Evolutionary conservation across 2,113 vertebrate species (phyloP), one percentile per base, ranked within the genome.

Genomic region (Melospiza melodia): DNA sequence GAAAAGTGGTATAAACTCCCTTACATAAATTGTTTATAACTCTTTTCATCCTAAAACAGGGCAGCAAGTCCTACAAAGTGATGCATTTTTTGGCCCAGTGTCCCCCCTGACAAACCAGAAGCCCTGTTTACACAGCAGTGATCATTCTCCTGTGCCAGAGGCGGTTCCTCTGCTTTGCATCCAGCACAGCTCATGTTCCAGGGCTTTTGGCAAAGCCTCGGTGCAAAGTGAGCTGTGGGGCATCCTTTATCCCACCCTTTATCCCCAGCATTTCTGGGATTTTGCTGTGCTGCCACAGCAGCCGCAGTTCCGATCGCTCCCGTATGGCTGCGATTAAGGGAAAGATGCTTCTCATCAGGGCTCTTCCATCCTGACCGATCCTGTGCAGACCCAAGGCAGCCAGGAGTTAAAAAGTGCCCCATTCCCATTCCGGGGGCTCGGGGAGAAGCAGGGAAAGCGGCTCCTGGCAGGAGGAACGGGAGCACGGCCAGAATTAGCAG

Each of bases 111-210:
- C 54, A 21, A 12, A 9, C 6, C 25, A 35, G 37, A 2, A 31
- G 0, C 10, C 0, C 9, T n/a, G 59, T 71, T 93, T 33, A 37
- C 0, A 3, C 1, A 28, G 0, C 9, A 5, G 16, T 1, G 57
- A 4, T 51, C 6, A 0, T 52, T 83, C 43, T 52, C 28, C 62
- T 4, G 18, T 43, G 72, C 59, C 87, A 33, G 59, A 23, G 51
- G 37, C 51, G 27, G 71, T 12, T 59, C n/a, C 41, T 23, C 54
- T 10, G 35, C 20, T 15, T 15, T 35, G 28, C 4, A 37, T 21
- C 92, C 82, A 49, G 2, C 58, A 6, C 81, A 31, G 58, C 69
- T 76, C 1, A 0, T 23, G 44, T 58, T 79, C 48, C 15, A 21
- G 63, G 24, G 49, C 24, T 72, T 65, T 55, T 52, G 89, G 90